These are phyloP conservation scores for Edolisoma coerulescens DNA, from an alignment of 2,113 vertebrate genomes.

Conservation along the genomic window DNA sequence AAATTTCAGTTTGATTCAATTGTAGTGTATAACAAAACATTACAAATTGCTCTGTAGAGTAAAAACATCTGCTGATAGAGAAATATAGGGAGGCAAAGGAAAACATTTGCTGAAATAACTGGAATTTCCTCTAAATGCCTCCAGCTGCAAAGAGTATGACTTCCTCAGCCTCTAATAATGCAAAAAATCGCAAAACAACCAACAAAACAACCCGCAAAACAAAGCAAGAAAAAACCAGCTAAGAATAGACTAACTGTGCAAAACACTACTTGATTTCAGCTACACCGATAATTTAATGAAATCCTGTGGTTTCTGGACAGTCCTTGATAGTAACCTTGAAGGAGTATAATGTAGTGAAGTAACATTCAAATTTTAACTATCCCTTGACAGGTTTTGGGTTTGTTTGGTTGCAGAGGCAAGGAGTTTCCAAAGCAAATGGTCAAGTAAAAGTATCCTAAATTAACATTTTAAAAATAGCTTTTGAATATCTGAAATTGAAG, in stretches of 20 bases:
- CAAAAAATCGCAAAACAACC: neutral
- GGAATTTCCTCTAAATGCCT: neutral
- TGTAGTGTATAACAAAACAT: neutral
- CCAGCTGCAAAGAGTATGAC: neutral
- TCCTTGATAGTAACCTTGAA: neutral
- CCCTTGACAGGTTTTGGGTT: neutral
- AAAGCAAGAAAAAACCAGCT: neutral
- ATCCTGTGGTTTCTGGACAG: neutral
- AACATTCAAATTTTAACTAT: neutral
- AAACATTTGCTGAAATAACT: neutral
- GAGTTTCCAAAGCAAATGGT: neutral
- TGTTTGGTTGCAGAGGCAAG: neutral
- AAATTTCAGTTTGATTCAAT: neutral
- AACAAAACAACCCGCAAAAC: neutral
- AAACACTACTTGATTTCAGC: neutral
- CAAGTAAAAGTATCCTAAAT: neutral
- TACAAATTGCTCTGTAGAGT: neutral
- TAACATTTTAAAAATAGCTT: neutral
- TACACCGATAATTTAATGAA: neutral
- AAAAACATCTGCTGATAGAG: neutral
- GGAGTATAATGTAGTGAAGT: neutral
- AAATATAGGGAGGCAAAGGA: neutral
- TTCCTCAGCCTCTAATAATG: neutral
- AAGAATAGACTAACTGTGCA: neutral
- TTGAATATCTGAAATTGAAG: neutral